Base-by-base conservation (phyloP, 53 echinoderm and acorn worm species). In the Zoroaster sp. region DNA sequence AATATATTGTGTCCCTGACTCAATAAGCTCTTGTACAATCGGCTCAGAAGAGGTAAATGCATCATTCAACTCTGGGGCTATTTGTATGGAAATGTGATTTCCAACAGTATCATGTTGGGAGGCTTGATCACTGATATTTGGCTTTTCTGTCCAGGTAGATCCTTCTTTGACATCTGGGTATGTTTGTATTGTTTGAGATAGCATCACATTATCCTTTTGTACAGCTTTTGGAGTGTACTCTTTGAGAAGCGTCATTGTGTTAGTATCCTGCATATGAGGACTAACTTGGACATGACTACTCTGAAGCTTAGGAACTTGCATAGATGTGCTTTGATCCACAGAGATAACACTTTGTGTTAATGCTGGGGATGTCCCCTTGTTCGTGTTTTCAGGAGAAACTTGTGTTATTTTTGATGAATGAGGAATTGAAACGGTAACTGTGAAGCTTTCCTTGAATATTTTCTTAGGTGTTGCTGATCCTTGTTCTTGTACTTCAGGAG, bases 141-240 rank as follows among this genome's bases (percentile, higher is more conserved):
- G 47, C 33, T 45, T 12, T 20, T 89, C 81, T 17, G 59, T 83
- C 8, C 13, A 36, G 11, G 89, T 89, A 12, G 86, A 70, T 17
- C 55, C 85, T 83, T 71, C 66, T 2, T 35, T 35, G 46, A 78
- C 36, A 4, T 92, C 86, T 20, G 83, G 77, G 41, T 32, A 40
- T 65, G 36, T 30, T 39, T 91, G 87, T 23, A 82, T 38, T 38
- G 49, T 34, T n/a, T 86, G 71, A 23, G 53, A 59, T 4, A 38
- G 31, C 30, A 71, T 51, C 12, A 12, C n/a, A 13, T 67, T 30
- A 13, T 46, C 37, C 13, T 71, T 65, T 33, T 80, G 80, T 12
- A 63, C 80, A 28, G 36, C 80, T 40, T 80, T 80, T 28, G 80
- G 39, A 30, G 28, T 31, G 47, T 30, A 71, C 30, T 46, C 44